A percentile compares a stretch with the other conserved stretches of the same genome.
phyloP scores from a whole-genome alignment of 1,140 invertebrate species.

The Dendrolimus kikuchii region DNA sequence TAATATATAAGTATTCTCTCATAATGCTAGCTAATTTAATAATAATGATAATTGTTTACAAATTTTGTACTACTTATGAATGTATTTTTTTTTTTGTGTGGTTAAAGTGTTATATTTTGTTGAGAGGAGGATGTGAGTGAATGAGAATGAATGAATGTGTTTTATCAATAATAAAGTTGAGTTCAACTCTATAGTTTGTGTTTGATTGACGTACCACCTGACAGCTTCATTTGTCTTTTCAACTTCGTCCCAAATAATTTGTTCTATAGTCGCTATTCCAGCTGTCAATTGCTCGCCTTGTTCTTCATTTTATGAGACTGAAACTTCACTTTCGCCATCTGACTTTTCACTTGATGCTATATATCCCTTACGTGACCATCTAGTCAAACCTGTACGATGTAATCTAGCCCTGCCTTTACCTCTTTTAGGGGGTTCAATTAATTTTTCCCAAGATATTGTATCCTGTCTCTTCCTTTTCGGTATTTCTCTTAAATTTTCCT shows the following conservation, averaged over 20 bases:
- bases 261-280: slow-evolving; percentile 10
- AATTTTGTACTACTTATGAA: no score
- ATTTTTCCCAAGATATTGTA: slow-evolving; percentile 4
- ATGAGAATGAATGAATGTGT: no score
- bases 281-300: slow-evolving; percentile 5
- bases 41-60: no score
- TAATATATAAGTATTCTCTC: no score
- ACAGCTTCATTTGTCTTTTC: slow-evolving; percentile 14
- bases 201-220: no score
- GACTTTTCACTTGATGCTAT: slow-evolving; percentile 1
- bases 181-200: no score
- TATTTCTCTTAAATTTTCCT: not conserved
- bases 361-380: slow-evolving; percentile 14
- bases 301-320: slow-evolving; percentile 7
- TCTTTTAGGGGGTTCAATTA: slow-evolving; percentile 12
- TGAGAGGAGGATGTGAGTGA: no score
- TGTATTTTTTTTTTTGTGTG: no score
- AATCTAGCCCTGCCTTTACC: slow-evolving; percentile 13
- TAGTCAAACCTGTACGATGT: slow-evolving; percentile 11
- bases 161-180: no score
- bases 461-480: not conserved
- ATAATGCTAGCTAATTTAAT: no score
- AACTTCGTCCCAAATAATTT: slow-evolving; percentile 15
- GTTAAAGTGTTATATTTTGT: no score
- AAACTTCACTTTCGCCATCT: slow-evolving; percentile 3